Base-by-base conservation (phyloP, 23 tunicate species). In the Diplosoma virens region DNA sequence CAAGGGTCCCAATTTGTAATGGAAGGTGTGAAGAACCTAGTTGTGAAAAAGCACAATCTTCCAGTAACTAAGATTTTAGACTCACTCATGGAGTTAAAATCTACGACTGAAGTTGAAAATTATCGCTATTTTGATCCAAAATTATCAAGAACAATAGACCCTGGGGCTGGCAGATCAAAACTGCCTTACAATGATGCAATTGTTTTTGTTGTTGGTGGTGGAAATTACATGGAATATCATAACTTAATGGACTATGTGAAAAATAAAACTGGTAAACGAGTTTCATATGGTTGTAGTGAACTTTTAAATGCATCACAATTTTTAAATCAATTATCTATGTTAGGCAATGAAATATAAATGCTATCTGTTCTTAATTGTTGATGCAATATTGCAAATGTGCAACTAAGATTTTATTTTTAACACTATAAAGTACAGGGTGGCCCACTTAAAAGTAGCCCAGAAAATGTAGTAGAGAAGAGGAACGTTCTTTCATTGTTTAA, bases 161-260 rank as follows among this genome's bases (percentile, higher is more conserved):
- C 79, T 34, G 67, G 70, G 2, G 74, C 87, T 22, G 81, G 84
- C 16, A 71, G 87, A 28, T 53, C 95, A 3, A 94, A 87, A 76
- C 47, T 74, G 74, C 95, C 99, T 25, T 87, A 78, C 81, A 68
- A 83, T 47, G 87, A 94, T 67, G 99, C 99, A 0, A 89, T 94
- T 36, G 95, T 94, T 36, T 94, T 94, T 79, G 83, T 94, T 1
- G 94, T 94, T 22, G 99, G 99, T 66, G 99, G 99, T 2, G 99
- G 99, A 21, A 87, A 84, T 58, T 94, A 87, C 79, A 94, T 94
- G 79, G 99, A 94, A 53, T 94, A 94, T 73, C 99, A 94, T 61
- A 94, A 94, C 48, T 68, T 94, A 35, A 94, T 84, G 92, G 99
- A 94, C 30, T 94, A 94, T 64, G 82, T 72, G 1, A 80, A 83